phyloP scores from a whole-genome alignment of 1,140 invertebrate genomes.

The Camponotus pennsylvanicus region DNA sequence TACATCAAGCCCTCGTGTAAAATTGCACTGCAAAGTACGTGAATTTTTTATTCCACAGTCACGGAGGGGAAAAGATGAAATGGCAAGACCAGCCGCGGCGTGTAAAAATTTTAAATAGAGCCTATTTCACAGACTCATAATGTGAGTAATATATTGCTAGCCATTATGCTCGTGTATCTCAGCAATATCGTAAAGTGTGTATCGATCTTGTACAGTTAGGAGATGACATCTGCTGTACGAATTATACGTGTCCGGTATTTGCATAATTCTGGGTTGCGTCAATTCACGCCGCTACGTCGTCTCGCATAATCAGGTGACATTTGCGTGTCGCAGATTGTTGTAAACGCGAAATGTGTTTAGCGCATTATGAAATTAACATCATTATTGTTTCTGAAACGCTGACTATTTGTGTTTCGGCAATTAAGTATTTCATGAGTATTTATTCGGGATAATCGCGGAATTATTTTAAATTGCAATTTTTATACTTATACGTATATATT shows the following conservation, averaged over 20 bases:
- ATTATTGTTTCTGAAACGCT: background rate
- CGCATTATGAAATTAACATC: conserved; percentile 19
- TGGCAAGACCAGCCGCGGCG: background rate
- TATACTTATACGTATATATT: background rate
- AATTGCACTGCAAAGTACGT: conserved; percentile 8
- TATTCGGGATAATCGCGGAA: background rate
- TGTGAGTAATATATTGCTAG: background rate
- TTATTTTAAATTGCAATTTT: background rate
- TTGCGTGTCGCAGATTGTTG: background rate
- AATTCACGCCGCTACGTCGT: conserved; percentile 16
- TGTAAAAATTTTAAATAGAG: conserved; percentile 34
- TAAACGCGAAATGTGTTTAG: background rate
- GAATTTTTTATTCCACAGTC: conserved; percentile 41
- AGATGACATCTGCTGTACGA: conserved; percentile 36
- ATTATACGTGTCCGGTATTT: conserved; percentile 52
- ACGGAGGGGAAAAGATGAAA: background rate
- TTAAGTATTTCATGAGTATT: background rate
- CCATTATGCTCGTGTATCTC: conserved; percentile 23
- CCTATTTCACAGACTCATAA: conserved; percentile 12
- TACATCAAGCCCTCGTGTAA: conserved; percentile 19
- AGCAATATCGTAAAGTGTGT: conserved; percentile 42
- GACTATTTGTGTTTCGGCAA: background rate
- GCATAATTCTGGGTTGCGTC: conserved; percentile 34
- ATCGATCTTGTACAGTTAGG: conserved; percentile 51
- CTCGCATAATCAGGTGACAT: conserved; percentile 29